A percentile compares a stretch with the other conserved stretches of the same genome.
These are phyloP conservation scores for Nebria salina DNA, from an alignment of 2,888 invertebrate species.

Conservation along the genomic window DNA sequence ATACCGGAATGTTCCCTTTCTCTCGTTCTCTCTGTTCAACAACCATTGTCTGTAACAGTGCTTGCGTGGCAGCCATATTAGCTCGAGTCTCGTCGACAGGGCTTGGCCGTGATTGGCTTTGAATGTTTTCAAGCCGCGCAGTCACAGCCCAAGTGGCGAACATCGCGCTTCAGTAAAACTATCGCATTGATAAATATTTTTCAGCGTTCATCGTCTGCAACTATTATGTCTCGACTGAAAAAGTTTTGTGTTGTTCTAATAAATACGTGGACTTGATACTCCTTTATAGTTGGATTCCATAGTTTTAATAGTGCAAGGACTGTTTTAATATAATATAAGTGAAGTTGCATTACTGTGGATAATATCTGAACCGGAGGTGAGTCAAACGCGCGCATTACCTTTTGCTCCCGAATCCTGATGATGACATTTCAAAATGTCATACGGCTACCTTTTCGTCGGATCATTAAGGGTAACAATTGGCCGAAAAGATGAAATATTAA, in stretches of 20 bases:
- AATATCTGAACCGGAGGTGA: background rate
- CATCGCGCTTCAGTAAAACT: conserved; percentile 52
- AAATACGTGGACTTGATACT: conserved; percentile 53
- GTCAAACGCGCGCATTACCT: conserved; percentile 3
- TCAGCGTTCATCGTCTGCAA: conserved; percentile 50
- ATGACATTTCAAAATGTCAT: conserved; percentile 48
- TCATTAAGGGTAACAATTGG: conserved; percentile 59
- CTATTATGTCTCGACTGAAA: conserved; percentile 55
- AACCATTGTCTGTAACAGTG: conserved; percentile 59
- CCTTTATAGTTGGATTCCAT: conserved; percentile 5
- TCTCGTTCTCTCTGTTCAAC: conserved; percentile 61
- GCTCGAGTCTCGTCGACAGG: conserved; percentile 62
- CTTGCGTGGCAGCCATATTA: conserved; percentile 64
- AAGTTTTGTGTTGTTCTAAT: conserved; percentile 55
- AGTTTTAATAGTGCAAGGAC: conserved; percentile 37
- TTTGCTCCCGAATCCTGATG: conserved; percentile 13
- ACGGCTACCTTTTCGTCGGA: conserved; percentile 50
- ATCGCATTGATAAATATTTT: conserved; percentile 45
- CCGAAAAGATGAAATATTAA: conserved; percentile 66
- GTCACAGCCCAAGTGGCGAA: conserved; percentile 57
- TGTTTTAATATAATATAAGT: conserved; percentile 33
- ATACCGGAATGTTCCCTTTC: conserved; percentile 60
- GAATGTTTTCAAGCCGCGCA: conserved; percentile 61
- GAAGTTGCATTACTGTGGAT: conserved; percentile 16
- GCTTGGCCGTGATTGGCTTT: conserved; percentile 64